Evolutionary conservation across 2,888 invertebrate species (phyloP).

Genomic region (Taenaris catops): DNA sequence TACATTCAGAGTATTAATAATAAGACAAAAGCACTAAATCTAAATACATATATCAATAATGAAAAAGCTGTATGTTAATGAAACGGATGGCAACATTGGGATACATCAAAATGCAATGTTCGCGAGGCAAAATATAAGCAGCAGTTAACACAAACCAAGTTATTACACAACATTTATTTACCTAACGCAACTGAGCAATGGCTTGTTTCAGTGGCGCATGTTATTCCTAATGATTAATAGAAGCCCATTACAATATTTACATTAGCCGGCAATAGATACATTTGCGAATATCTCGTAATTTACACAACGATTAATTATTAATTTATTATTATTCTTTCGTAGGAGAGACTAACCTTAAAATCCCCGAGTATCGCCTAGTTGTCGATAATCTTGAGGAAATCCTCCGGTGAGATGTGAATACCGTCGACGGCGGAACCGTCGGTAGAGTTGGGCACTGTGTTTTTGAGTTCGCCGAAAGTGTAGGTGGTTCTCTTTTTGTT

Average conservation of each 20-base stretch:
- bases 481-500: constrained; percentile 42
- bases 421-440: constrained; percentile 37
- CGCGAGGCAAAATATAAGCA: constrained; percentile 8
- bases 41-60: too few species aligned
- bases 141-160: constrained; percentile 5
- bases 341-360: constrained; percentile 28
- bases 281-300: constrained; percentile 50
- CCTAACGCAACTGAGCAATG: constrained; percentile 51
- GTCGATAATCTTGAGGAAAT: constrained; percentile 62
- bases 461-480: constrained; percentile 71
- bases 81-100: constrained; percentile 4
- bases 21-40: neutral
- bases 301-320: constrained; percentile 50
- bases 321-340: constrained; percentile 35
- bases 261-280: constrained; percentile 52
- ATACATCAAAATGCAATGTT: constrained; percentile 3
- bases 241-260: constrained; percentile 78
- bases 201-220: constrained; percentile 72
- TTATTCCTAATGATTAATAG: constrained; percentile 54
- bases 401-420: constrained; percentile 54
- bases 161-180: neutral
- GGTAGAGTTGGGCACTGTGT: constrained; percentile 58
- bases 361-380: constrained; percentile 41
- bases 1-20: neutral
- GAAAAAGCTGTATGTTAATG: constrained; percentile 5